Percentiles rank a stretch among this genome's conserved stretches.
These are phyloP conservation scores for Glareola pratincola DNA, from an alignment of 2,113 vertebrate genomes.

Conservation along the genomic window DNA sequence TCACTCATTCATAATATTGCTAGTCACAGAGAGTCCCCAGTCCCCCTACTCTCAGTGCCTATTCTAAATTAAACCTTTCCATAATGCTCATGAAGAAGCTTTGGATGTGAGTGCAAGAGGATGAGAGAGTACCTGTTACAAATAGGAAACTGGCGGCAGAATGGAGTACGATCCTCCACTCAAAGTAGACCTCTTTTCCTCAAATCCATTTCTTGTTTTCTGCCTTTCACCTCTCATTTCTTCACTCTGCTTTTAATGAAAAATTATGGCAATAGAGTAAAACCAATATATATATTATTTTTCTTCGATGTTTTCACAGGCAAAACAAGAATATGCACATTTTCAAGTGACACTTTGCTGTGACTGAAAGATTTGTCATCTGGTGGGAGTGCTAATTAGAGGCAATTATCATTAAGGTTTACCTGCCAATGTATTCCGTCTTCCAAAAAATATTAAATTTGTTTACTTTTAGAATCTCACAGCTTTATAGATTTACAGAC, in stretches of 20 bases:
- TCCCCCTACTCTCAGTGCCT: background rate
- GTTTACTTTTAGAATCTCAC: background rate
- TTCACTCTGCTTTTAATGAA: background rate
- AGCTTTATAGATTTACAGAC: background rate
- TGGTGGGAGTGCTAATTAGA: constrained; percentile 40
- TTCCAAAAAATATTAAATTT: background rate
- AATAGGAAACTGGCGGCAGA: background rate
- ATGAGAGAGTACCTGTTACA: background rate
- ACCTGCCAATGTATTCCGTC: background rate
- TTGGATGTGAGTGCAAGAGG: background rate
- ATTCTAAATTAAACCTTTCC: background rate
- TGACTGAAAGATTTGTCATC: constrained; percentile 14
- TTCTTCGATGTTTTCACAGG: background rate
- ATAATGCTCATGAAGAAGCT: background rate
- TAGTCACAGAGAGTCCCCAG: background rate
- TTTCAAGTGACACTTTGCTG: background rate
- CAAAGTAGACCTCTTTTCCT: background rate
- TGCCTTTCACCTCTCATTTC: background rate
- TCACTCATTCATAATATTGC: background rate
- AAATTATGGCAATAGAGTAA: background rate
- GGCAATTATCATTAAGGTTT: constrained; percentile 16
- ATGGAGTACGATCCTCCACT: background rate
- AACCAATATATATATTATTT: background rate
- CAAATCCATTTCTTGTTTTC: background rate
- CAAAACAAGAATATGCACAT: background rate